A percentile compares a stretch with the other conserved stretches of the same genome.
phyloP scores from a whole-genome alignment of 2,888 invertebrate genomes.

The Chrysina gloriosa region DNA sequence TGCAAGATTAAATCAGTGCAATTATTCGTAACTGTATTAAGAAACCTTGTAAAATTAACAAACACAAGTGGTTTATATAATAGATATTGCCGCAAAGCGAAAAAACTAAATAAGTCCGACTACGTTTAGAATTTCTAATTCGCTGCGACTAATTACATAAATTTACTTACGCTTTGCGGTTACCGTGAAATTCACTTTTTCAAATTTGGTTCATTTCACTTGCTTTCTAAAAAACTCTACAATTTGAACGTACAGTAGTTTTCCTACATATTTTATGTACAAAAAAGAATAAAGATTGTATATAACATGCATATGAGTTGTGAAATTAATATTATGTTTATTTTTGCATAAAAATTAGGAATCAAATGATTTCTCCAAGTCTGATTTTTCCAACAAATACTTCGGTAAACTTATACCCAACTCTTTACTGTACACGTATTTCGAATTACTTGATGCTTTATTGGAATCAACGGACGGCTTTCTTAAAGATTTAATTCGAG shows the following conservation, averaged over 20 bases:
- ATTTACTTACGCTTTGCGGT: constrained; percentile 2
- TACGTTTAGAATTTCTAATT: constrained; percentile 17
- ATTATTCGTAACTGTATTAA: background rate
- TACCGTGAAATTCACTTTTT: constrained; percentile 26
- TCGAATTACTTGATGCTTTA: constrained; percentile 75
- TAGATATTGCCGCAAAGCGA: background rate
- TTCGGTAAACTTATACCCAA: constrained; percentile 74
- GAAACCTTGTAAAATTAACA: constrained; percentile 16
- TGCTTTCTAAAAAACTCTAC: constrained; percentile 26
- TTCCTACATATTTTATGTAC: background rate
- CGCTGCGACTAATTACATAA: constrained; percentile 8
- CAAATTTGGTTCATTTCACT: constrained; percentile 20
- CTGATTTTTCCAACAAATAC: constrained; percentile 76
- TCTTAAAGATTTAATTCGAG: constrained; percentile 47
- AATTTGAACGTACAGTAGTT: background rate
- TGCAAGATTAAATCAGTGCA: constrained; percentile 13
- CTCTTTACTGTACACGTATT: constrained; percentile 72
- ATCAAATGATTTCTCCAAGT: constrained; percentile 77
- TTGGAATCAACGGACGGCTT: constrained; percentile 68
- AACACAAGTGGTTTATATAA: background rate
- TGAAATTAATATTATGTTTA: background rate
- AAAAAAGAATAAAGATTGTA: background rate
- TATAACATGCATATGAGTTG: background rate
- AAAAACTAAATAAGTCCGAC: constrained; percentile 7
- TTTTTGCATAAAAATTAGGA: constrained; percentile 48